These are phyloP conservation scores for Serranus cabrilla DNA, from an alignment of 2,797 vertebrate genomes.

Conservation along the genomic window DNA sequence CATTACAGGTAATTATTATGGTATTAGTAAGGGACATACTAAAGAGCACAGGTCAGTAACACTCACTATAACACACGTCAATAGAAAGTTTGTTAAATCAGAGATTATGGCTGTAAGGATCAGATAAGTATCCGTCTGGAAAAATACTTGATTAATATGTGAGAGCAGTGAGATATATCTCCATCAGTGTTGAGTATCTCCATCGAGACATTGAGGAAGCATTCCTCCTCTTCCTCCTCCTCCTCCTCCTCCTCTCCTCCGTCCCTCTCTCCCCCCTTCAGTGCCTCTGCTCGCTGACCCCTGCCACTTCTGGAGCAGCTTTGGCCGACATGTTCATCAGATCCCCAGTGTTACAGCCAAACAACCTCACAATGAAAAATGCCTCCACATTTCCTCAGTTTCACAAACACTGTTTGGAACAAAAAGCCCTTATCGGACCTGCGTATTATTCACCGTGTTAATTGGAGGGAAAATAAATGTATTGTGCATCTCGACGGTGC, in stretches of 20 bases:
- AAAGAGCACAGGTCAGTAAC: not conserved
- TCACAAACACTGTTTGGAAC: constrained; percentile 82
- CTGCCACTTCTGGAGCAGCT: constrained; percentile 66
- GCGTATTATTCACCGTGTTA: constrained; percentile 85
- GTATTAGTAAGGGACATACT: too few relatives aligned
- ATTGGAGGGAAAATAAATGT: constrained; percentile 85
- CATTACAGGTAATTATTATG: too few relatives aligned
- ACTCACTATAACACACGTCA: not conserved
- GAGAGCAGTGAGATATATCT: constrained; percentile 4
- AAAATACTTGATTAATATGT: constrained; percentile 16
- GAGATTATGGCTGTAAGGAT: not conserved
- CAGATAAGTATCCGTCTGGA: not conserved
- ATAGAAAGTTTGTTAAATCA: not conserved
- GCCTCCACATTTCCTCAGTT: constrained; percentile 83
- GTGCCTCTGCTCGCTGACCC: constrained; percentile 66
- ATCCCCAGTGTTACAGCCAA: constrained; percentile 72
- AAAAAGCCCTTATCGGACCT: constrained; percentile 87
- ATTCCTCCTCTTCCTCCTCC: not conserved
- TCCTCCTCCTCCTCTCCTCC: not conserved
- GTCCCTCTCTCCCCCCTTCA: not conserved
- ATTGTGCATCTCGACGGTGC: constrained; percentile 81
- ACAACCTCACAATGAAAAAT: constrained; percentile 85
- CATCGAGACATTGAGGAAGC: constrained; percentile 7
- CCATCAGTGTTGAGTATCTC: not conserved
- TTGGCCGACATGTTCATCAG: constrained; percentile 73